Evolutionary conservation across 1,140 invertebrate genomes (phyloP).

Genomic region (Acromyrmex echinatior): DNA sequence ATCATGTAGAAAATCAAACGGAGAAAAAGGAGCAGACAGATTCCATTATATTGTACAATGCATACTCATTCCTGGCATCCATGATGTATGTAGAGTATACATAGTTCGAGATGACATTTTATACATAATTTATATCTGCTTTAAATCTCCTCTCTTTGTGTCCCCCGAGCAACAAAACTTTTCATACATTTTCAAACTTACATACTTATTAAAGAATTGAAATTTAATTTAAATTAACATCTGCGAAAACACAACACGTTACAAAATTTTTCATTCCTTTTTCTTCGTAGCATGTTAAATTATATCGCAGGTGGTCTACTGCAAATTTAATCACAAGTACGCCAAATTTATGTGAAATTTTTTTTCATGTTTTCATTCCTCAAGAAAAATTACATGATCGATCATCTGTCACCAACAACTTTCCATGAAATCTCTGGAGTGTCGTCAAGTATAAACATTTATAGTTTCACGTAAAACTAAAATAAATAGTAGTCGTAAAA

Average conservation of each 20-base stretch:
- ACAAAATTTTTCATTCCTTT: not conserved
- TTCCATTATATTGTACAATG: conserved; percentile 20
- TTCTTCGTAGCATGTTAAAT: not conserved
- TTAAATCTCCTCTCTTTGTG: not conserved
- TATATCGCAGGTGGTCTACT: not conserved
- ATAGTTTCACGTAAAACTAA: not conserved
- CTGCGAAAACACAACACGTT: not conserved
- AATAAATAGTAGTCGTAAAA: not conserved
- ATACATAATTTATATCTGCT: conserved; percentile 21
- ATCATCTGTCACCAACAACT: not conserved
- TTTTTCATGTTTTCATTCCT: not conserved
- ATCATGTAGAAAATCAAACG: conserved; percentile 38
- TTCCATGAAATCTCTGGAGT: not conserved
- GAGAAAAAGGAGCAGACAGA: conserved; percentile 5
- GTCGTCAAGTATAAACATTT: not conserved
- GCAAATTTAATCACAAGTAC: not conserved
- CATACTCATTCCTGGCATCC: not conserved
- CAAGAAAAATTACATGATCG: not conserved
- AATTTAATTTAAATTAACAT: conserved; percentile 29
- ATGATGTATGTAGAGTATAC: not conserved
- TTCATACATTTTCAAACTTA: not conserved
- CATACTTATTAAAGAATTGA: not conserved
- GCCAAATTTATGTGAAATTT: conserved; percentile 2
- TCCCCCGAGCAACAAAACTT: not conserved
- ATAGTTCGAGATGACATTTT: not conserved